phyloP scores from a whole-genome alignment of 2,113 vertebrate genomes.

The Cyanoliseus patagonus region DNA sequence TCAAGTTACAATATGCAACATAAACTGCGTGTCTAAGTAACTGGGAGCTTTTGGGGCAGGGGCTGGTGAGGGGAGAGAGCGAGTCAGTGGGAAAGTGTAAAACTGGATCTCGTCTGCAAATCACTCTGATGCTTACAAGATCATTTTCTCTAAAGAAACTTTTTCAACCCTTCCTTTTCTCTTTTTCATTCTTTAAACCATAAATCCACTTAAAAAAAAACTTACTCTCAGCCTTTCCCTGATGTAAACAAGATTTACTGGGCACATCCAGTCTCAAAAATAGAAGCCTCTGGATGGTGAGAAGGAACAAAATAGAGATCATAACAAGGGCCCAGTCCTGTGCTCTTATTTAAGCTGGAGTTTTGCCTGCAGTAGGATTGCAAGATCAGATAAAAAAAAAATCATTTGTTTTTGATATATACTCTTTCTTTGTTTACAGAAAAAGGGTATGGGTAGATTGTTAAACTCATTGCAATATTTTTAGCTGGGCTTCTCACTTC shows the following conservation, averaged over 20 bases:
- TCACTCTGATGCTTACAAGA: slow-evolving; percentile 4
- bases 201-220: slow-evolving; percentile 22
- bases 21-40: background rate
- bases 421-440: slow-evolving; percentile 8
- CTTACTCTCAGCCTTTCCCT: background rate
- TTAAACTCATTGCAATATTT: background rate
- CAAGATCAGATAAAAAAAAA: slow-evolving; percentile 5
- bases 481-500: background rate
- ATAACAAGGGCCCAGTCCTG: background rate
- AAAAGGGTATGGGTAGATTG: background rate
- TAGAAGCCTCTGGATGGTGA: slow-evolving; percentile 29
- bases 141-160: slow-evolving; percentile 29
- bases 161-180: background rate
- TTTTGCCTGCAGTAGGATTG: slow-evolving; percentile 13
- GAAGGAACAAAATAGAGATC: slow-evolving; percentile 13
- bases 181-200: background rate
- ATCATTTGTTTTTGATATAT: background rate
- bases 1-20: slow-evolving; percentile 27
- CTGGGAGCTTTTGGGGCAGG: background rate
- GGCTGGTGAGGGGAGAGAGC: background rate
- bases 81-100: slow-evolving; percentile 37
- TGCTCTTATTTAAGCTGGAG: slow-evolving; percentile 24
- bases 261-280: slow-evolving; percentile 52
- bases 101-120: slow-evolving; percentile 21
- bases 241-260: slow-evolving; percentile 25